A percentile compares a stretch with the other conserved stretches of the same genome.
phyloP scores from a whole-genome alignment of 53 echinoderm and acorn worm genomes.

The Henricia sp. region DNA sequence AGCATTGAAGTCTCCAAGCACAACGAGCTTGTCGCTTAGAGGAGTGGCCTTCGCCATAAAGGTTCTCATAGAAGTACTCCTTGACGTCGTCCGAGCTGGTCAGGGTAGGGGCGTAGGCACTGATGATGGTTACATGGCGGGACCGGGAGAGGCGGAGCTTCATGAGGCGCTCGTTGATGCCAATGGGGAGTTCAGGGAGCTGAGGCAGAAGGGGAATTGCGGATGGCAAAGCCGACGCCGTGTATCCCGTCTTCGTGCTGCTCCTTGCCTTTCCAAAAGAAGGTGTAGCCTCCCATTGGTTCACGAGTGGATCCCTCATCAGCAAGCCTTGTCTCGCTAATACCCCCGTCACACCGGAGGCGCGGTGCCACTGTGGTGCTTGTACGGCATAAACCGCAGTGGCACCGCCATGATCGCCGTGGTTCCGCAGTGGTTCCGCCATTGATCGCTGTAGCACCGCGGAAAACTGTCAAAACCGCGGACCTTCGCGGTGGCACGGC shows the following conservation, averaged over 20 bases:
- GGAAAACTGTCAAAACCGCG: too few relatives aligned
- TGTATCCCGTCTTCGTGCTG: constrained; percentile 1
- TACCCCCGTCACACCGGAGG: too few relatives aligned
- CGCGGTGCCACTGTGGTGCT: too few relatives aligned
- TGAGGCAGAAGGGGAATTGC: not conserved
- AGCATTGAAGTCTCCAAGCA: constrained; percentile 57
- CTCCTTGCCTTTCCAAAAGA: constrained; percentile 35
- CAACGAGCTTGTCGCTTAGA: constrained; percentile 31
- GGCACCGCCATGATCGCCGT: too few relatives aligned
- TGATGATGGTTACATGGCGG: constrained; percentile 3
- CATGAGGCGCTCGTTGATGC: constrained; percentile 37
- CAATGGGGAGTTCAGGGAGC: constrained; percentile 36
- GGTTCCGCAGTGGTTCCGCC: too few relatives aligned
- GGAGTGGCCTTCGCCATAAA: constrained; percentile 6
- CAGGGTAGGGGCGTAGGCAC: too few relatives aligned
- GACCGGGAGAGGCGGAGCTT: constrained; percentile 2
- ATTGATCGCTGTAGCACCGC: too few relatives aligned
- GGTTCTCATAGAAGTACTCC: constrained; percentile 32
- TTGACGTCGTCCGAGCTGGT: constrained; percentile 29
- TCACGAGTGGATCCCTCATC: not conserved
- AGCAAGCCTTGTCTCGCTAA: constrained; percentile 23
- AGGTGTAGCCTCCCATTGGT: constrained; percentile 17
- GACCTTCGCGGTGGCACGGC: too few relatives aligned
- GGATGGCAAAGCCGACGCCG: constrained; percentile 37
- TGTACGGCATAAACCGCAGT: too few relatives aligned